Base-by-base conservation (phyloP, 2,797 vertebrate genomes). In the Protonibea diacanthus region DNA sequence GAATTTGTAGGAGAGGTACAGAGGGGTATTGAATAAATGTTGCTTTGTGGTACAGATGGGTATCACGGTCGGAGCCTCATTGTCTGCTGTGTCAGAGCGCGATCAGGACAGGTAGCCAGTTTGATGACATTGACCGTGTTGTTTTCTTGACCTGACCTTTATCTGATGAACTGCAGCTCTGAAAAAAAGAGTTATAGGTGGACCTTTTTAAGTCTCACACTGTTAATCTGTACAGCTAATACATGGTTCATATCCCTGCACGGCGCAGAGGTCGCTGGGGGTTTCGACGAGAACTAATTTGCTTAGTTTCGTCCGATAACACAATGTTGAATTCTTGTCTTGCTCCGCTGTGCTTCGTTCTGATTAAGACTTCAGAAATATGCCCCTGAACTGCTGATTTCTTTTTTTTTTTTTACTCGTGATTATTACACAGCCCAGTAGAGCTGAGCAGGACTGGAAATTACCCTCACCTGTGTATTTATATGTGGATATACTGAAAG, bases 261-360 rank as follows among this genome's bases (percentile, higher is more conserved):
- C 72, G 23, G 73, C 78, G 83, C 69, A 68, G 73, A 80, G 78
- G 79, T 86, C 61, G 21, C 76, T 17, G 47, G 64, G 80, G 72
- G 73, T 81, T 55, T 75, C 45, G 3, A 21, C 12, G 29, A 67
- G 72, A 85, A 64, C 73, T 78, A 76, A 87, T 90, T 73, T 63
- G 77, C 79, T 84, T 63, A 78, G 40, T 79, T 80, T 80, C 51
- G 33, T 80, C 78, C 70, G 79, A 88, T 87, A 86, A 82, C 33
- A 14, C 20, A 23, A 27, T 12, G 55, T 13, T 21, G 69, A 75
- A 63, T 49, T 38, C 65, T 66, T 57, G 38, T 49, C 68, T 69
- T 27, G 58, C 60, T 84, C 55, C 53, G 0, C 60, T 48, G 71
- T 57, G 65, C 66, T 71, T 57, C 10, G 0, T 29, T 61, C 68